A percentile compares a stretch with the other conserved stretches of the same genome.
Conservation (phyloP, 2,797 vertebrate species). For the Tadarida brasiliensis region DNA sequence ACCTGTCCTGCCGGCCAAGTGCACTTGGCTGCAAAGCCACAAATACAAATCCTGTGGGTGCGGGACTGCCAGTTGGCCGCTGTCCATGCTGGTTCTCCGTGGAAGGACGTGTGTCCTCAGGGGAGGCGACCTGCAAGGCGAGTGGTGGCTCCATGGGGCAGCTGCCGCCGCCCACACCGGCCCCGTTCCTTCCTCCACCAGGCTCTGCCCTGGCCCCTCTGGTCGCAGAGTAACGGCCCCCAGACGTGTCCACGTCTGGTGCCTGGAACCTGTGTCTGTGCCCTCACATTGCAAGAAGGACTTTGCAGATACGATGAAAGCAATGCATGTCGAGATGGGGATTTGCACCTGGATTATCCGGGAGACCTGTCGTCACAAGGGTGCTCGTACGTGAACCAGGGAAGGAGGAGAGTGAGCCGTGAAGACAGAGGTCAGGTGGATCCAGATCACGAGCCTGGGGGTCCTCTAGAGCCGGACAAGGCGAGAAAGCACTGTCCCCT, state of each 20-base stretch:
- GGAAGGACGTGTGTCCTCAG: not conserved
- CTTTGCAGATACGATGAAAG: fast-evolving
- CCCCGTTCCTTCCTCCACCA: not conserved
- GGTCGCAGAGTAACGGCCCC: not conserved
- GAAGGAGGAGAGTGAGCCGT: not conserved
- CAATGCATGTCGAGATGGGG: not conserved
- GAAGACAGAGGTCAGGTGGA: not conserved
- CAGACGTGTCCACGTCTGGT: not conserved
- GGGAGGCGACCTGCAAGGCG: not conserved
- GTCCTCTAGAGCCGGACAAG: not conserved
- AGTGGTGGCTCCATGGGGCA: too few species aligned
- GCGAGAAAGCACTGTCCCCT: not conserved
- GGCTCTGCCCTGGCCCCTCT: too few species aligned
- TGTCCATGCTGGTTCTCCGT: not conserved
- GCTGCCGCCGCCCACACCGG: too few species aligned
- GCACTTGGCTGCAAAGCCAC: not conserved
- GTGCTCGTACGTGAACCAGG: not conserved
- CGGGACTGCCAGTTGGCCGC: not conserved
- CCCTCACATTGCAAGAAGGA: not conserved
- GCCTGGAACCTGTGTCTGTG: not conserved
- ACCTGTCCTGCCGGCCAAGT: not conserved
- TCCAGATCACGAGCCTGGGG: fast-evolving
- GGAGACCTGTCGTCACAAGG: not conserved
- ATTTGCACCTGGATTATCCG: not conserved
- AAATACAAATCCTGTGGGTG: not conserved